Conservation (phyloP, 2,113 vertebrate genomes). For the Rissa tridactyla region DNA sequence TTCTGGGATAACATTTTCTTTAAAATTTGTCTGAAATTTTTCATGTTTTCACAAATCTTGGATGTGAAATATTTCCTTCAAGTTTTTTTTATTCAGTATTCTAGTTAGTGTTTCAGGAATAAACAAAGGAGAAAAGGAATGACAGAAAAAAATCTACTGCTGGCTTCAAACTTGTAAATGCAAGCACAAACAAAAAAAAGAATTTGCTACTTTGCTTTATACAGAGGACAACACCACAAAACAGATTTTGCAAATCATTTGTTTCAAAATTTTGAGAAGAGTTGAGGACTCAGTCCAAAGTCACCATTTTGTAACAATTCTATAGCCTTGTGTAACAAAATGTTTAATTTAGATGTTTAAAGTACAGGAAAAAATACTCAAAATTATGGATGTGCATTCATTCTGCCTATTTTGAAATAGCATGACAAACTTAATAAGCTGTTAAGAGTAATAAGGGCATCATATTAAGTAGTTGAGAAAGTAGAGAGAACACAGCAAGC, state of each 20-base stretch:
- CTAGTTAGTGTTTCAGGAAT: not conserved
- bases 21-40: not conserved
- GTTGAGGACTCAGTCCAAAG: not conserved
- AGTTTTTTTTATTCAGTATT: not conserved
- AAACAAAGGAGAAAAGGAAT: not conserved
- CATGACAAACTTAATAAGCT: not conserved
- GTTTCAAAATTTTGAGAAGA: not conserved
- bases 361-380: not conserved
- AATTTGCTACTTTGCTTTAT: not conserved
- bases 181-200: not conserved
- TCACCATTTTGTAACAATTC: not conserved
- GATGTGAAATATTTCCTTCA: not conserved
- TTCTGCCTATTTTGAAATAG: not conserved
- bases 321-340: not conserved
- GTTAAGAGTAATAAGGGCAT: not conserved
- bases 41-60: not conserved
- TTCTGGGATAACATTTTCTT: not conserved
- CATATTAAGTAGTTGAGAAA: not conserved
- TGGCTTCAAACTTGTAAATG: not conserved
- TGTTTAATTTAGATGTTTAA: not conserved
- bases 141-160: not conserved
- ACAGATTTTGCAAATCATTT: not conserved
- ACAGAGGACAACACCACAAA: not conserved
- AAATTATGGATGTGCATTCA: not conserved
- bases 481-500: not conserved